phyloP scores from a whole-genome alignment of 2,797 vertebrate species.

The Champsocephalus esox region DNA sequence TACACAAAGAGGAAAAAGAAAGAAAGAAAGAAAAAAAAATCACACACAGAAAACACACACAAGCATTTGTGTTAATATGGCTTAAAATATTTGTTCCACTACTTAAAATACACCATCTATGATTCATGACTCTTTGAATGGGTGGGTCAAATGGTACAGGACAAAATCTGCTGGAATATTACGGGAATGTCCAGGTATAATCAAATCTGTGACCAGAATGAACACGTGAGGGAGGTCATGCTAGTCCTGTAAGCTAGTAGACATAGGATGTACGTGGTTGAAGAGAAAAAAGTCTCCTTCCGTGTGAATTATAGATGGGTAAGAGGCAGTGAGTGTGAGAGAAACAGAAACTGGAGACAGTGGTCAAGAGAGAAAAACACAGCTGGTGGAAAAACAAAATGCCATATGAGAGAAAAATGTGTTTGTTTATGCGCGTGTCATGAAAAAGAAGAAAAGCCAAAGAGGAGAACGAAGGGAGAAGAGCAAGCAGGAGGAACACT shows the following conservation, averaged over 20 bases:
- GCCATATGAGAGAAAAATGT: constrained; percentile 37
- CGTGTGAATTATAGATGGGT: constrained; percentile 69
- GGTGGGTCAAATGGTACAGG: constrained; percentile 5
- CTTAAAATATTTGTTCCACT: constrained; percentile 46
- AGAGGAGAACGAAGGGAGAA: constrained; percentile 27
- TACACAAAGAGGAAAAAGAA: constrained; percentile 53
- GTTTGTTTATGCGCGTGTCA: constrained; percentile 34
- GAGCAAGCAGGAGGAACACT: constrained; percentile 31
- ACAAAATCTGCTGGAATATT: constrained; percentile 15
- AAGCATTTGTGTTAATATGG: constrained; percentile 79
- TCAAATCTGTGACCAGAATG: constrained; percentile 26
- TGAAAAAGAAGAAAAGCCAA: constrained; percentile 39
- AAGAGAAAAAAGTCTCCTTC: constrained; percentile 43
- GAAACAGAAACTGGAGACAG: constrained; percentile 45
- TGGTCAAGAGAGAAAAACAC: constrained; percentile 52
- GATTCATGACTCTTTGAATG: constrained; percentile 20
- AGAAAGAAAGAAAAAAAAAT: constrained; percentile 18
- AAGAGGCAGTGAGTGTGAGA: constrained; percentile 53
- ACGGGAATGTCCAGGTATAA: constrained; percentile 9
- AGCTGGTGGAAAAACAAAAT: constrained; percentile 54
- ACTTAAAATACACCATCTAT: constrained; percentile 54
- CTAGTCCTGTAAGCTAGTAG: constrained; percentile 16
- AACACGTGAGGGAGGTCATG: constrained; percentile 24
- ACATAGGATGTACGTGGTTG: constrained; percentile 32
- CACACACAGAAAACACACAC: constrained; percentile 75